Evolutionary conservation across 2,113 vertebrate species (phyloP).

Genomic region (Columba janthina): DNA sequence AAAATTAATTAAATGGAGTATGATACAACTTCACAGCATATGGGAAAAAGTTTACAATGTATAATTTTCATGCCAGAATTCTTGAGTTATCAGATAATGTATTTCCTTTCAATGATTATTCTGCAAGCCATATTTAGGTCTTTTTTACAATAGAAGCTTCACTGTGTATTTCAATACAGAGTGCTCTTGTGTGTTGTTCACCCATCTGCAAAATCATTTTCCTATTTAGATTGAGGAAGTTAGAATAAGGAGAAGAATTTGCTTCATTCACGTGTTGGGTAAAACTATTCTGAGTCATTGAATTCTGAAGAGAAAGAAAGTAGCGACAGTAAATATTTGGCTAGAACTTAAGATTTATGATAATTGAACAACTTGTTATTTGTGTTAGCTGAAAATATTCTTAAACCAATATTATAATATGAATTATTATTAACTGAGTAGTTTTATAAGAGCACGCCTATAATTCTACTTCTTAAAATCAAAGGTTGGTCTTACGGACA

Average conservation of each 20-base stretch:
- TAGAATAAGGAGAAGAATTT: conserved; percentile 5
- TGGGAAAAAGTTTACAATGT: conserved; percentile 47
- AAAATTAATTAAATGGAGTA: conserved; percentile 30
- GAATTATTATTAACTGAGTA: not conserved
- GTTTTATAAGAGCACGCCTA: not conserved
- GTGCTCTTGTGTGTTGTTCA: conserved; percentile 6
- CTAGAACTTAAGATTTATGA: not conserved
- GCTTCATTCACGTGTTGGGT: not conserved
- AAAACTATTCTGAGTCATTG: not conserved
- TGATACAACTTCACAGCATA: conserved; percentile 22
- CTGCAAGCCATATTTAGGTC: conserved; percentile 6
- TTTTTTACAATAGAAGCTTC: conserved; percentile 37
- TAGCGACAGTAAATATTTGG: not conserved
- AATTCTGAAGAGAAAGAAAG: not conserved
- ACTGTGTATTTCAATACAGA: conserved; percentile 16
- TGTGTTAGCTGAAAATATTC: not conserved
- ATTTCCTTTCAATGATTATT: conserved; percentile 62
- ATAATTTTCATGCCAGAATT: conserved; percentile 55
- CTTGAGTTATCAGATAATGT: conserved; percentile 65
- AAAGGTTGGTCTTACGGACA: not conserved
- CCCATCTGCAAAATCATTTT: not conserved
- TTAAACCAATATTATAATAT: not conserved
- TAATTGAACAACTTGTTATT: not conserved
- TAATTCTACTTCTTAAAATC: not conserved
- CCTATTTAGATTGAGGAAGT: not conserved